Evolutionary conservation across 2,888 invertebrate genomes (phyloP).

Genomic region (Drosophila parthenogenetica): DNA sequence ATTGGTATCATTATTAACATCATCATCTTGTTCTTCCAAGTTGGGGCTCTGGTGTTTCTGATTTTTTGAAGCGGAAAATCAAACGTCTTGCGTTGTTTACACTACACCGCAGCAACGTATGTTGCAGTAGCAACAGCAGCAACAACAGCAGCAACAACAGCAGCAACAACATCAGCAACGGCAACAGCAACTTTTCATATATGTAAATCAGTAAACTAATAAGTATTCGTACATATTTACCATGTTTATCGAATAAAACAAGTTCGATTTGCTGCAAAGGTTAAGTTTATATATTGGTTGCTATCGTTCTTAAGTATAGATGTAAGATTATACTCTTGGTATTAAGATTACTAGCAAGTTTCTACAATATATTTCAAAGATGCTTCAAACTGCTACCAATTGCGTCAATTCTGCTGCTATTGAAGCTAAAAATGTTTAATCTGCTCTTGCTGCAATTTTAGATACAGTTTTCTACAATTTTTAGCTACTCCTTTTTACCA

Average conservation of each 20-base stretch:
- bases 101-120: constrained; percentile 40
- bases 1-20: constrained; percentile 11
- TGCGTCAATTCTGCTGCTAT: no score
- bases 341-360: no score
- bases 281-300: no score
- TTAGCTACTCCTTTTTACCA: no score
- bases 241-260: not conserved
- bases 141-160: constrained; percentile 1
- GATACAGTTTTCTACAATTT: no score
- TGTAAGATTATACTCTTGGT: no score
- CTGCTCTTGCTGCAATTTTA: no score
- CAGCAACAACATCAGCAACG: constrained; percentile 2
- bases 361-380: no score
- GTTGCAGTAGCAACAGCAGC: not conserved
- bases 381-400: no score
- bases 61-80: constrained; percentile 81
- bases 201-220: not conserved
- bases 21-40: constrained; percentile 43
- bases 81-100: constrained; percentile 66
- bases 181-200: not conserved
- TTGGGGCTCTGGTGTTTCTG: constrained; percentile 66
- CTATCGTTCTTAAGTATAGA: no score
- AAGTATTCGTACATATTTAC: not conserved
- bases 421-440: no score
- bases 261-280: not conserved